Conservation (phyloP, 2,797 vertebrate species). For the Diplodus puntazzo region DNA sequence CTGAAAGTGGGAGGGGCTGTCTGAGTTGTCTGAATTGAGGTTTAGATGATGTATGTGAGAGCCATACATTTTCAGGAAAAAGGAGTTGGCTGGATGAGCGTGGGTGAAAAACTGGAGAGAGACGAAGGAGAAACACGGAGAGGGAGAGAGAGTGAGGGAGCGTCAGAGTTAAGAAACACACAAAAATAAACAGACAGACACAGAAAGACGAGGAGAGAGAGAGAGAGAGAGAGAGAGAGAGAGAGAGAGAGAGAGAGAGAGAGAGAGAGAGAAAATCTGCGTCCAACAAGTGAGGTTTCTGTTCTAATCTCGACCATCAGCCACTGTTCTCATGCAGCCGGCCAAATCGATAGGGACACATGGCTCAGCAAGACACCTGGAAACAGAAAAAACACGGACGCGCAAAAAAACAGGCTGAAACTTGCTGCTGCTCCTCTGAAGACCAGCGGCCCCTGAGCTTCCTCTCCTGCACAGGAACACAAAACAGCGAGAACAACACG, state of each 20-base stretch:
- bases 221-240: slow-evolving; percentile 22
- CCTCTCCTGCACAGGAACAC: slow-evolving; percentile 43
- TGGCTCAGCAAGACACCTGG: slow-evolving; percentile 62
- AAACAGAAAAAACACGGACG: slow-evolving; percentile 57
- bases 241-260: slow-evolving; percentile 2
- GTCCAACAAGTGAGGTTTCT: slow-evolving; percentile 70
- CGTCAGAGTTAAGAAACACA: slow-evolving; percentile 35
- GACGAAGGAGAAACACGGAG: slow-evolving; percentile 4
- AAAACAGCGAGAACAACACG: slow-evolving; percentile 49
- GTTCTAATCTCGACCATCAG: slow-evolving; percentile 71
- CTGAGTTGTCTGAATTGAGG: neutral
- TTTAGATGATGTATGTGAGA: slow-evolving; percentile 14
- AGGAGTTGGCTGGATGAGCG: neutral
- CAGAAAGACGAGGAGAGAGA: slow-evolving; percentile 12
- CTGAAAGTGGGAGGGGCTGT: neutral
- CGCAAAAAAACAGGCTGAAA: slow-evolving; percentile 57
- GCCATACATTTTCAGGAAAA: slow-evolving; percentile 19
- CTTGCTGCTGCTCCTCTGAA: slow-evolving; percentile 45
- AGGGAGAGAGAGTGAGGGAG: slow-evolving; percentile 22
- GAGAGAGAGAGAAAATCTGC: slow-evolving; percentile 22
- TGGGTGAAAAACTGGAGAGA: slow-evolving; percentile 22
- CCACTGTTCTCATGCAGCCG: slow-evolving; percentile 65
- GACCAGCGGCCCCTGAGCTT: slow-evolving; percentile 52
- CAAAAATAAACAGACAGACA: slow-evolving; percentile 48
- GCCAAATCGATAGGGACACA: slow-evolving; percentile 70